Evolutionary conservation across 2,888 invertebrate species (phyloP).

Genomic region (Ormia ochracea): DNA sequence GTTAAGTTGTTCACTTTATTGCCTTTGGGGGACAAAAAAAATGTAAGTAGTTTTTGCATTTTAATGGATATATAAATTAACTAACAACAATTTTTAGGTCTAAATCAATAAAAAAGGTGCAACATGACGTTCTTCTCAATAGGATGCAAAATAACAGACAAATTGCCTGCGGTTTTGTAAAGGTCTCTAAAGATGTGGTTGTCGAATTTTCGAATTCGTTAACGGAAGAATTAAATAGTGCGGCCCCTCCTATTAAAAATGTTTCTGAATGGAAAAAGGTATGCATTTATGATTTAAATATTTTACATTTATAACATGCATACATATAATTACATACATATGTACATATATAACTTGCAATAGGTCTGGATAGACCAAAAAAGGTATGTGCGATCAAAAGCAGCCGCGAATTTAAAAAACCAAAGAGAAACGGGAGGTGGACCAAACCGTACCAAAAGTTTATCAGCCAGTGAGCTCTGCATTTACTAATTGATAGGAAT

Average conservation of each 20-base stretch:
- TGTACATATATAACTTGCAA: not conserved
- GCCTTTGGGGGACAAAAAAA: not conserved
- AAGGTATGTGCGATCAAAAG: not conserved
- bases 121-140: no score
- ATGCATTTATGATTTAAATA: no score
- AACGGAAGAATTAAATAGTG: not conserved
- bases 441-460: not conserved
- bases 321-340: no score
- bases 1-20: conserved; percentile 1
- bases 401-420: not conserved
- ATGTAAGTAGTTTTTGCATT: not conserved
- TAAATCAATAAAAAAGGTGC: no score
- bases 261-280: conserved; percentile 6
- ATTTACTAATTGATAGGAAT: not conserved
- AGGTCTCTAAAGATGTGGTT: not conserved
- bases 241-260: not conserved
- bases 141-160: not conserved
- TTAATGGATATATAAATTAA: not conserved
- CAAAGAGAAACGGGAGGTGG: not conserved
- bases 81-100: not conserved
- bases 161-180: conserved; percentile 12
- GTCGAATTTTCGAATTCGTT: not conserved
- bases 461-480: not conserved
- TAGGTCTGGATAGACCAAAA: not conserved
- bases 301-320: no score